These are phyloP conservation scores for Columba livia DNA, from an alignment of 2,113 vertebrate genomes.

Conservation along the genomic window DNA sequence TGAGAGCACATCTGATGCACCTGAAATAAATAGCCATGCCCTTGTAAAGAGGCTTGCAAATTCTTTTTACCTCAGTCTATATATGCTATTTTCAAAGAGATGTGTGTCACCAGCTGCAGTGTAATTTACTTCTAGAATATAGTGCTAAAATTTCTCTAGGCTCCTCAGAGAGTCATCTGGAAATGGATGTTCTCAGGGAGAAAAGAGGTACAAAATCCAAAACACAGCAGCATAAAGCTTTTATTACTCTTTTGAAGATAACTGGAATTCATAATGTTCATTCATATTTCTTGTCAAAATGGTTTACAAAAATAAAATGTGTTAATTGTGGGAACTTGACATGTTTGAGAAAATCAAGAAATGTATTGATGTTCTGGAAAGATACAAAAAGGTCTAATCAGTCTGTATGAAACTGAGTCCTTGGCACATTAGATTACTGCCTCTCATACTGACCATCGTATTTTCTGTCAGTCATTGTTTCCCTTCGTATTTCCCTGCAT, in stretches of 20 bases:
- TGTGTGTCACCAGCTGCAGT: background rate
- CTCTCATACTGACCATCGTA: rapidly evolving
- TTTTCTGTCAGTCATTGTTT: background rate
- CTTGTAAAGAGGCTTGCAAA: background rate
- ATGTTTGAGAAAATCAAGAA: background rate
- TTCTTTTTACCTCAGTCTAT: background rate
- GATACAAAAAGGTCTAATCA: background rate
- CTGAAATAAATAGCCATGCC: background rate
- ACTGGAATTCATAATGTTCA: background rate
- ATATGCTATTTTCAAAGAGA: background rate
- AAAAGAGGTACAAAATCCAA: background rate
- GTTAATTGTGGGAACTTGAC: background rate
- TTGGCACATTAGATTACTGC: background rate
- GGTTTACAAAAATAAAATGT: background rate
- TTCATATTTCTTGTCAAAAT: background rate
- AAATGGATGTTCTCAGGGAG: background rate
- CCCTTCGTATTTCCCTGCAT: background rate
- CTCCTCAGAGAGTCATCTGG: background rate
- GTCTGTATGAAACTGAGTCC: background rate
- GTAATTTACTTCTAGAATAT: background rate
- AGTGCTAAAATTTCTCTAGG: background rate
- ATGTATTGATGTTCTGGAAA: background rate
- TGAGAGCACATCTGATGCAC: background rate
- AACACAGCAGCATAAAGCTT: background rate
- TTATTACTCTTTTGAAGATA: background rate